phyloP scores from a whole-genome alignment of 2,113 vertebrate species.

The Caretta caretta region DNA sequence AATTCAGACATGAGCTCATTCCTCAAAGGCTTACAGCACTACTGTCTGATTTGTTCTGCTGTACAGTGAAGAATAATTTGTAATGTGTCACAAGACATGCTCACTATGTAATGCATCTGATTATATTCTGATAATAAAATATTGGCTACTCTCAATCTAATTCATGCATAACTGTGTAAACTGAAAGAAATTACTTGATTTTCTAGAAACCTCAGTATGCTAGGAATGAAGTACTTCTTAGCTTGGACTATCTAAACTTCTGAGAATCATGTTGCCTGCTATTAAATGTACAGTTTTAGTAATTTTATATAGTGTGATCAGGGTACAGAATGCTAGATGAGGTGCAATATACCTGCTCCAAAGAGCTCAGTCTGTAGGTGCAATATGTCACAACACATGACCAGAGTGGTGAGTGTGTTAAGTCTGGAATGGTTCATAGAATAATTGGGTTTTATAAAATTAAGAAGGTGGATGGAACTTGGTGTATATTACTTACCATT shows the following conservation, averaged over 20 bases:
- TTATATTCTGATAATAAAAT: slow-evolving; percentile 20
- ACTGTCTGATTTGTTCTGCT: not conserved
- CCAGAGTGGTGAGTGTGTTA: fast-evolving
- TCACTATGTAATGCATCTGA: not conserved
- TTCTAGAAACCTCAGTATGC: slow-evolving; percentile 59
- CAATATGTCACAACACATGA: not conserved
- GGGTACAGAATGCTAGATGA: fast-evolving
- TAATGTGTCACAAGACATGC: not conserved
- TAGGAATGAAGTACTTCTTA: not conserved
- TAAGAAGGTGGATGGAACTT: not conserved
- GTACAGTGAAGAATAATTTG: not conserved
- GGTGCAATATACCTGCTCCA: fast-evolving
- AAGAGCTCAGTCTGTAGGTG: not conserved
- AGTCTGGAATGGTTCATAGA: not conserved
- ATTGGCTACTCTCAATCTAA: slow-evolving; percentile 69
- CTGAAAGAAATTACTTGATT: not conserved
- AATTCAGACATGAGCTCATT: not conserved
- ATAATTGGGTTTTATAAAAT: not conserved
- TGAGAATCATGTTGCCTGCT: not conserved
- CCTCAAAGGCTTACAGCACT: not conserved
- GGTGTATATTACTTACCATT: not conserved
- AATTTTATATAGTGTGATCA: fast-evolving
- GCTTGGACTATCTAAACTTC: not conserved
- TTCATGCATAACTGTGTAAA: slow-evolving; percentile 68
- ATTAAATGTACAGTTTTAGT: fast-evolving